Evolutionary conservation across 2,113 vertebrate species (phyloP).

Genomic region (Callocephalon fimbriatum): DNA sequence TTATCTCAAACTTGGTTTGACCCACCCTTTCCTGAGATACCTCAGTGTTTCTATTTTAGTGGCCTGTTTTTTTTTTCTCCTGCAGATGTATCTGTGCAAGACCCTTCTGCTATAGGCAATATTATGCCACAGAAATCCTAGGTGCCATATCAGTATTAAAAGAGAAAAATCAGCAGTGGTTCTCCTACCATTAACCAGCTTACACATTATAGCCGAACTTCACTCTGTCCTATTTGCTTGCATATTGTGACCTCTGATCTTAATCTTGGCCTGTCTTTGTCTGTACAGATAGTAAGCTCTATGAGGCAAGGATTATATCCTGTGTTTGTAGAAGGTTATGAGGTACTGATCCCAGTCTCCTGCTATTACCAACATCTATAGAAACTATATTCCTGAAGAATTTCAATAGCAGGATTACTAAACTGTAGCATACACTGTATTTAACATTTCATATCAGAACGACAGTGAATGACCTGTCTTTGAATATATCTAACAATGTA

Average conservation of each 20-base stretch:
- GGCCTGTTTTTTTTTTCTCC: background rate
- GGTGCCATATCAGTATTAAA: background rate
- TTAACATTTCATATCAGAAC: background rate
- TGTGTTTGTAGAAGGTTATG: slow-evolving; percentile 23
- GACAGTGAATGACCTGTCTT: background rate
- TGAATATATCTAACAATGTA: background rate
- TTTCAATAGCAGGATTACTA: background rate
- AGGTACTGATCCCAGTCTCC: slow-evolving; percentile 15
- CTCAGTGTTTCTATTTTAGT: slow-evolving; percentile 20
- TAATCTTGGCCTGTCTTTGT: slow-evolving; percentile 21
- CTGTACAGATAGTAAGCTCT: background rate
- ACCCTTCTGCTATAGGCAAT: background rate
- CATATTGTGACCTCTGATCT: slow-evolving; percentile 50
- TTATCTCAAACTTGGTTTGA: background rate
- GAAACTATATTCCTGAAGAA: background rate
- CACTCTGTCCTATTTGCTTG: background rate
- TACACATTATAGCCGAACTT: background rate
- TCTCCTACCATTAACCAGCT: background rate
- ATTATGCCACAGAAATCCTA: background rate
- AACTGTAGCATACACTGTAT: background rate
- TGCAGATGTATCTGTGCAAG: background rate
- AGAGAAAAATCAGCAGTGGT: background rate
- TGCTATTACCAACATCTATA: background rate
- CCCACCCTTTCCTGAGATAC: slow-evolving; percentile 59
- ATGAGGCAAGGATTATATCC: slow-evolving; percentile 32